Evolutionary conservation across 2,888 invertebrate species (phyloP).

Genomic region (Agapostemon virescens): DNA sequence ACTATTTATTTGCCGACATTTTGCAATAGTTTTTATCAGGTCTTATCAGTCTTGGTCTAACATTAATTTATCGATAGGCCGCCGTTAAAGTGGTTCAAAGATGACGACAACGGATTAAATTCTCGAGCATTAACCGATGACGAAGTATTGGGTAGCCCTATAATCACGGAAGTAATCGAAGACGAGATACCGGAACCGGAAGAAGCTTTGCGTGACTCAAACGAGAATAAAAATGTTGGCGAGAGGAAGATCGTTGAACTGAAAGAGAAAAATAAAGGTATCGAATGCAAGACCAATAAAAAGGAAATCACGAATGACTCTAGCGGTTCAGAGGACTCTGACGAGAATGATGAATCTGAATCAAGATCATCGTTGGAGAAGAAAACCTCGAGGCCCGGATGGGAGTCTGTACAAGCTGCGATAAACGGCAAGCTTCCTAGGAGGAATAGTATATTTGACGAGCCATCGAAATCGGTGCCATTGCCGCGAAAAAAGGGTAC

Average conservation of each 20-base stretch:
- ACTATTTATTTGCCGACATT: no score
- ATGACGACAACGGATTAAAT: conserved; percentile 49
- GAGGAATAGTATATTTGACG: conserved; percentile 75
- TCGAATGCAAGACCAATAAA: neutral
- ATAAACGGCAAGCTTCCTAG: conserved; percentile 68
- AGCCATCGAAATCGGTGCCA: conserved; percentile 81
- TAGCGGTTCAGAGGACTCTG: conserved; percentile 59
- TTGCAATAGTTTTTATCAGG: no score
- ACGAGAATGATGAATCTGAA: conserved; percentile 46
- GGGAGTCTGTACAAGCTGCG: conserved; percentile 49
- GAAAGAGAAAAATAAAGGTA: conserved; percentile 43
- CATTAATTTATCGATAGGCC: conserved; percentile 53
- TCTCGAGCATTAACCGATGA: conserved; percentile 47
- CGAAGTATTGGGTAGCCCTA: conserved; percentile 27
- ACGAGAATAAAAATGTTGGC: neutral
- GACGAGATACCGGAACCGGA: neutral
- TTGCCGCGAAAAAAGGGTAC: conserved; percentile 83
- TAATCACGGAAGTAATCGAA: neutral
- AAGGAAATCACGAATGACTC: neutral
- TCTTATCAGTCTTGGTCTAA: no score
- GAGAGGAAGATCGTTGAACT: conserved; percentile 1
- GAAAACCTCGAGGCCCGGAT: conserved; percentile 34
- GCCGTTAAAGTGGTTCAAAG: conserved; percentile 72
- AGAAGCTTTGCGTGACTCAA: neutral
- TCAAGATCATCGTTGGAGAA: conserved; percentile 45